Evolutionary conservation across 2,113 vertebrate genomes (phyloP).

Genomic region (Sinosuthora webbiana): DNA sequence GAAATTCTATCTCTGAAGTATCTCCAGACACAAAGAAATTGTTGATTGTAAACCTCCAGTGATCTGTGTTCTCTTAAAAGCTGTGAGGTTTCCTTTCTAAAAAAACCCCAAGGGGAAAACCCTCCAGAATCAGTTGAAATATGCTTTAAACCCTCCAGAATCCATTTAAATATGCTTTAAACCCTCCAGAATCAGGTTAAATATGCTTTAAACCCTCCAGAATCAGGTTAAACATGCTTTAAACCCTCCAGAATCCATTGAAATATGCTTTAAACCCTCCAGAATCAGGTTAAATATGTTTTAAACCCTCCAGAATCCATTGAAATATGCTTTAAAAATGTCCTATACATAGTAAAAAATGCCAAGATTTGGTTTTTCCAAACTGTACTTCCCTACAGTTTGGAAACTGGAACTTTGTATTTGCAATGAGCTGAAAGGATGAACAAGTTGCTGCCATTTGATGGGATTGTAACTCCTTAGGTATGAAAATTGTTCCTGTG

Average conservation of each 20-base stretch:
- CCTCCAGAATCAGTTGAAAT: not conserved
- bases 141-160: not conserved
- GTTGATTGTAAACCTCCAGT: not conserved
- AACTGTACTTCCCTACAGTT: not conserved
- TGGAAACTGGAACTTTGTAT: not conserved
- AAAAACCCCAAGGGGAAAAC: not conserved
- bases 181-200: not conserved
- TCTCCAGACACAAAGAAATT: not conserved
- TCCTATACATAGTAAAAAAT: not conserved
- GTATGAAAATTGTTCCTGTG: not conserved
- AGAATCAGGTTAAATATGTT: not conserved
- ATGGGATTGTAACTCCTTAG: not conserved
- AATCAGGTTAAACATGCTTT: not conserved
- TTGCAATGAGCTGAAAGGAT: not conserved
- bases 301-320: not conserved
- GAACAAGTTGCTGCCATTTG: not conserved
- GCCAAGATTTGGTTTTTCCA: not conserved
- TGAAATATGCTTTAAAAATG: not conserved
- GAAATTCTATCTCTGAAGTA: not conserved
- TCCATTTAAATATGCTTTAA: not conserved
- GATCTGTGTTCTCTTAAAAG: not conserved
- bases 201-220: not conserved
- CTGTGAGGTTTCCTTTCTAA: not conserved
- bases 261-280: not conserved
- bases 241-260: not conserved